Base-by-base conservation (phyloP, 2,888 invertebrate species). In the Tinea semifulvella region DNA sequence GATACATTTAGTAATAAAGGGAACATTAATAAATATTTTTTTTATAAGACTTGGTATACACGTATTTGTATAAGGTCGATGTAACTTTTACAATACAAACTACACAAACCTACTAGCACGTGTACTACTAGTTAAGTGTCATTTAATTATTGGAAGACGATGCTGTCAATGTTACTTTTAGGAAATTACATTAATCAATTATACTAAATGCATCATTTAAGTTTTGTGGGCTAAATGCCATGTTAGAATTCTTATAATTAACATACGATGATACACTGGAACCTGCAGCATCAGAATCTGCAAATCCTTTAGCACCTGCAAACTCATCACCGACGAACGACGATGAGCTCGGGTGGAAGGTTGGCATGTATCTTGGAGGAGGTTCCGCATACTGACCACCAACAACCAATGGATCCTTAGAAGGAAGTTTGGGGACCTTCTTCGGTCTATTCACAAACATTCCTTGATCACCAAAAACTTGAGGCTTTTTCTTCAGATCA, bases 161-260 rank as follows among this genome's bases (percentile, higher is more conserved):
- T n/a, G n/a, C n/a, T n/a, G n/a, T n/a, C n/a, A n/a, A n/a, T n/a
- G n/a, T n/a, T n/a, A n/a, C n/a, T n/a, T n/a, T n/a, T n/a, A n/a
- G n/a, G n/a, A n/a, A n/a, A n/a, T n/a, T n/a, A n/a, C n/a, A n/a
- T n/a, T 42, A 43, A 49, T 69, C 63, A 10, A 69, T 57, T 67
- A 73, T 68, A 61, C 77, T 74, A 60, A 80, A 81, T 42, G 67
- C 77, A 51, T 79, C 77, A 45, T 80, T 79, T n/a, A 77, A 52
- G 47, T 80, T 80, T 54, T 81, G 80, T 8, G 79, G 77, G 51
- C 74, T 79, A 40, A 77, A 80, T 1, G 79, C 79, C 61, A 79
- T 59, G 47, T 81, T 80, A 45, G 79, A 69, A 49, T 79, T 60
- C 52, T 74, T 77, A 52, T 79, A 77, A 48, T 79, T 79, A 1